Evolutionary conservation across 1,140 invertebrate species (phyloP).

Genomic region (Drosophila sturtevanti): DNA sequence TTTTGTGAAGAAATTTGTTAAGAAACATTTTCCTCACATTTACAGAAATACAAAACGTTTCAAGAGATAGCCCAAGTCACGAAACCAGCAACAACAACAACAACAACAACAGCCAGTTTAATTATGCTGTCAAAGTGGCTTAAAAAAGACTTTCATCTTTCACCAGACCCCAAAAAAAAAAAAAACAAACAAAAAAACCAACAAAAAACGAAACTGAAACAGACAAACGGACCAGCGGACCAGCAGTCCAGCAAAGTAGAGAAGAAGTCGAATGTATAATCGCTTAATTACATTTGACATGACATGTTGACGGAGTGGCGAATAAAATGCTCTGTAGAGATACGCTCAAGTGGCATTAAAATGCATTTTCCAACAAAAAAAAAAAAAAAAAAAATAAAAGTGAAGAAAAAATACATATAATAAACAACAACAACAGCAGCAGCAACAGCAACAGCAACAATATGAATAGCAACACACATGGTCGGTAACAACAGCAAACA

Average conservation of each 20-base stretch:
- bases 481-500: not conserved
- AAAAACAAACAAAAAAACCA: conserved; percentile 7
- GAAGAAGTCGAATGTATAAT: conserved; percentile 72
- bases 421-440: conserved; percentile 14
- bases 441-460: conserved; percentile 31
- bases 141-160: conserved; percentile 77
- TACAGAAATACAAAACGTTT: conserved; percentile 43
- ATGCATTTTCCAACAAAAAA: conserved; percentile 35
- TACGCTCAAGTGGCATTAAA: conserved; percentile 69
- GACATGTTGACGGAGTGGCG: conserved; percentile 72
- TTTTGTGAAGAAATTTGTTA: conserved; percentile 53
- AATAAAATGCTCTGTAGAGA: conserved; percentile 53
- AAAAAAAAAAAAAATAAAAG: too few relatives aligned
- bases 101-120: conserved; percentile 50
- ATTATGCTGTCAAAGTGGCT: conserved; percentile 78
- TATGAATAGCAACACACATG: not conserved
- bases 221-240: conserved; percentile 28
- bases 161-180: conserved; percentile 39
- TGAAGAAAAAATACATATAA: too few relatives aligned
- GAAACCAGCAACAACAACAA: conserved; percentile 16
- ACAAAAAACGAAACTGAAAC: conserved; percentile 23
- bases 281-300: conserved; percentile 79
- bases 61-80: conserved; percentile 8
- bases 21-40: conserved; percentile 67
- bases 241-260: conserved; percentile 43